phyloP scores from a whole-genome alignment of 2,797 vertebrate species.

The Ceryle rudis region DNA sequence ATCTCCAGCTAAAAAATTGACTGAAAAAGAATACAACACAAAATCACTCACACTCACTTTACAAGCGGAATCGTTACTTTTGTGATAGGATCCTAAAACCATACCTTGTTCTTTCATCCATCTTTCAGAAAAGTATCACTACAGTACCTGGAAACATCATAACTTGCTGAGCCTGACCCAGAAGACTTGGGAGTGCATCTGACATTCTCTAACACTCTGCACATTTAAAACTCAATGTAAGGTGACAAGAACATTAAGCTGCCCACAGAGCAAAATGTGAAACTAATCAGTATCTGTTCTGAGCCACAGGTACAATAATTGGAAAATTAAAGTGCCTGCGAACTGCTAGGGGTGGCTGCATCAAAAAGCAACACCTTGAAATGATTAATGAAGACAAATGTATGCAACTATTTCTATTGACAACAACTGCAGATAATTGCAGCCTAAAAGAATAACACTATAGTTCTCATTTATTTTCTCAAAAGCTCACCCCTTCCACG shows the following conservation, averaged over 20 bases:
- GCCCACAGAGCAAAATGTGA: constrained; percentile 80
- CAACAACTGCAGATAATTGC: constrained; percentile 29
- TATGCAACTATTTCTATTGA: constrained; percentile 65
- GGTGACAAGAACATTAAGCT: constrained; percentile 83
- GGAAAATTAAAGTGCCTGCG: constrained; percentile 76
- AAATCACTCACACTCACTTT: neutral
- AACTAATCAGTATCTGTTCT: constrained; percentile 83
- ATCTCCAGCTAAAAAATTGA: neutral
- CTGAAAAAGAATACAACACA: neutral
- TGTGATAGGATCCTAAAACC: neutral
- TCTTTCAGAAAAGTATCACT: constrained; percentile 40
- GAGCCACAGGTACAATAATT: constrained; percentile 76
- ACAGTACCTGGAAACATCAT: constrained; percentile 21
- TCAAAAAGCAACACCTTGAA: constrained; percentile 74
- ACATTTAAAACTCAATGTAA: constrained; percentile 80
- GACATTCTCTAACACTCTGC: constrained; percentile 53
- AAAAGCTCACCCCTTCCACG: neutral
- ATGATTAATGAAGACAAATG: constrained; percentile 85
- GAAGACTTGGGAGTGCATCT: constrained; percentile 50
- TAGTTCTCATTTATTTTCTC: neutral
- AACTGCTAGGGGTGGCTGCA: constrained; percentile 68
- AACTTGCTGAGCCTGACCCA: constrained; percentile 23
- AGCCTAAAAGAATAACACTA: constrained; percentile 8
- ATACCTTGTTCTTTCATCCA: constrained; percentile 45
- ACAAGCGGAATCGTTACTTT: constrained; percentile 5